Evolutionary conservation across 1,140 invertebrate species (phyloP), one percentile per base, ranked within the genome.

Genomic region (Apis laboriosa): DNA sequence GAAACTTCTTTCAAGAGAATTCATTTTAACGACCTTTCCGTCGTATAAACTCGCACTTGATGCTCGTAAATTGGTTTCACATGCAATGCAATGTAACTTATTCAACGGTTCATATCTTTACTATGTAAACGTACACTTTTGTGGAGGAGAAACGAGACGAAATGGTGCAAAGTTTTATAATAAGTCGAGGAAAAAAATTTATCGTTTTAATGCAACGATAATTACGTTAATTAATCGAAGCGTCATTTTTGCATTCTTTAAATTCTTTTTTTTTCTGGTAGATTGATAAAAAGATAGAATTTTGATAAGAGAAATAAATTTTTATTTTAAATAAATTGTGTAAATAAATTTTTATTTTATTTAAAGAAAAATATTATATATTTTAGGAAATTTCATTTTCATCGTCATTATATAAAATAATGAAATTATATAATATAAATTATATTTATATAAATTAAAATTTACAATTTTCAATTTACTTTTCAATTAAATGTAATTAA

Each of bases 1-100:
- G 12, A 1, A 19, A 0, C 5, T n/a, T 19, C 34, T 21, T 19
- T n/a, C 43, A 63, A 24, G 21, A 51, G 5, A 76, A 76, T 64
- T 76, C n/a, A 28, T 63, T 43, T 43, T 63, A 76, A 76, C 15
- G n/a, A 64, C 21, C 43, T 11, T 28, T 21, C 9, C n/a, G n/a
- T 76, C 60, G 43, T 19, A 13, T 53, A 66, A 77, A 77, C n/a
- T 77, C 17, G n/a, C 4, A 15, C 17, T 64, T 28, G 60, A 76
- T 51, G 24, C 0, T 28, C 51, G 49, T 53, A 51, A 76, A 64
- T 76, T 75, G 72, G 34, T 63, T 76, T 63, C 19, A 53, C 12
- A 9, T n/a, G 43, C n/a, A n/a, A 24, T 19, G 24, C 8, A 43
- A 58, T 19, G 58, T 61, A 63, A 17, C n/a, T 63, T 63, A 64